Percentiles rank a stretch among this genome's conserved stretches.
phyloP scores from a whole-genome alignment of 2,113 vertebrate genomes.

The Terrapene triunguis region DNA sequence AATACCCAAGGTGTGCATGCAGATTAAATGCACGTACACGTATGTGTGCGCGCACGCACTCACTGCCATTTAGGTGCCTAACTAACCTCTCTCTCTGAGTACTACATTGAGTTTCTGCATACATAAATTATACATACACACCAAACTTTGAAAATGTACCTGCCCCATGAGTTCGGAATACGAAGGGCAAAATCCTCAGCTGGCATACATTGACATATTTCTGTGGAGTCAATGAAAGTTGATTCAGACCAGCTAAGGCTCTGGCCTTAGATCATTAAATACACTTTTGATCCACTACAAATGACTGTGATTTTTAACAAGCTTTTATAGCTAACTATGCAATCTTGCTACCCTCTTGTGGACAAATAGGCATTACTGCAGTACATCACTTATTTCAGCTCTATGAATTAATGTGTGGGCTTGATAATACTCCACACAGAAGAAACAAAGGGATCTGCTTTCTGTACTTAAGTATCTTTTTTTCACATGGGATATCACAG shows the following conservation, averaged over 20 bases:
- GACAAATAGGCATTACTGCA: neutral
- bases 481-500: neutral
- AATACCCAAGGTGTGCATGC: neutral
- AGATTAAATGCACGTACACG: fast-evolving
- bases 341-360: constrained; percentile 67
- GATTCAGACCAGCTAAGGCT: neutral
- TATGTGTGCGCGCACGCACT: no score
- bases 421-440: neutral
- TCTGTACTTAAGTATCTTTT: neutral
- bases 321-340: neutral
- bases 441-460: neutral
- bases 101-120: fast-evolving
- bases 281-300: neutral
- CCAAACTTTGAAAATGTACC: fast-evolving
- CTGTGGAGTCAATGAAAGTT: neutral
- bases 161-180: fast-evolving
- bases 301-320: neutral
- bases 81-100: fast-evolving
- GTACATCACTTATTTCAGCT: neutral
- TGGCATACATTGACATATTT: neutral
- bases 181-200: neutral
- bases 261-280: neutral
- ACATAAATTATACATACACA: fast-evolving
- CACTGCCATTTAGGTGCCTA: neutral
- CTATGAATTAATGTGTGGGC: neutral